Conservation (phyloP, 2,113 vertebrate species). For the Amphiprion ocellaris region DNA sequence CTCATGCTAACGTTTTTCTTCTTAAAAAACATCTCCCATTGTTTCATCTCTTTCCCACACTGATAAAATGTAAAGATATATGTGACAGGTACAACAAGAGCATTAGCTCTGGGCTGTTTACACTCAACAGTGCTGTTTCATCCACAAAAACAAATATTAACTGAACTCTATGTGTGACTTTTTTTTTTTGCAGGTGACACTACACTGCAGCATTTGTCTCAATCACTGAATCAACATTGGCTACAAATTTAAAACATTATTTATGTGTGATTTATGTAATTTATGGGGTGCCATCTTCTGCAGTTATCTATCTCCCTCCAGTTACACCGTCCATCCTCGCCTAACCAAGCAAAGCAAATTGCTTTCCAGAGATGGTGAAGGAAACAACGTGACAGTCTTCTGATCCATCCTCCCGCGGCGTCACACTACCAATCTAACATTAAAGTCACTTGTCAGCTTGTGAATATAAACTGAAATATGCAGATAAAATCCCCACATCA, state of each 20-base stretch:
- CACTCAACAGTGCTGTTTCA: neutral
- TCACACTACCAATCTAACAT: constrained; percentile 1
- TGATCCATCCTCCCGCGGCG: neutral
- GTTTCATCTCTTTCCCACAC: neutral
- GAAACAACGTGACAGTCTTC: constrained; percentile 9
- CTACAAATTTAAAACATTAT: constrained; percentile 10
- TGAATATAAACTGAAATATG: constrained; percentile 14
- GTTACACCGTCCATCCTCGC: neutral
- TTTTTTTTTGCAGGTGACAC: neutral
- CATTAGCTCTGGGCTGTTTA: too few species aligned
- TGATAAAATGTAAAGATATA: too few species aligned
- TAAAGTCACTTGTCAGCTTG: constrained; percentile 1
- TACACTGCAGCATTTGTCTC: neutral
- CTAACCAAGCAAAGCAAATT: constrained; percentile 13
- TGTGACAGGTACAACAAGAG: too few species aligned
- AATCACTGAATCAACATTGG: neutral
- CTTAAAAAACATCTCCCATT: too few species aligned
- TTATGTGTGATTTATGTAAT: neutral
- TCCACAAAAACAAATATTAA: neutral
- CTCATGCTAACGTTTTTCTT: neutral
- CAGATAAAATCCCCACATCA: neutral
- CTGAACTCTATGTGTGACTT: too few species aligned
- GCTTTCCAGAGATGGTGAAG: constrained; percentile 1
- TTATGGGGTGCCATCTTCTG: constrained; percentile 13
- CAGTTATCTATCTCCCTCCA: constrained; percentile 4